Evolutionary conservation across 2,888 invertebrate genomes (phyloP).

Genomic region (Myathropa florea): DNA sequence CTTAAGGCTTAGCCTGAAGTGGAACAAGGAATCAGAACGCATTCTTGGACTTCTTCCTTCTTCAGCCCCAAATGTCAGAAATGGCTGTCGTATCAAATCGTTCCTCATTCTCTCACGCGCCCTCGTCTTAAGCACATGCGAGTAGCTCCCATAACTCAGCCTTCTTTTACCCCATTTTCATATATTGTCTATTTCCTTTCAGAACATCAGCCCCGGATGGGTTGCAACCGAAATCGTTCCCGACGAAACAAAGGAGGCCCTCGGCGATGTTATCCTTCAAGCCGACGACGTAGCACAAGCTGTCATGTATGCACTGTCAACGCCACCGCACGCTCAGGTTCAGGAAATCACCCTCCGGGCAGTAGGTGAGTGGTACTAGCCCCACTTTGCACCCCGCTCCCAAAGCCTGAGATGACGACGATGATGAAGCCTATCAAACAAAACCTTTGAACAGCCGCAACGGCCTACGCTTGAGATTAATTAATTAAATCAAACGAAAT

Average conservation of each 20-base stretch:
- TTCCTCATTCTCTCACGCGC: too few relatives aligned
- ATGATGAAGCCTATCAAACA: neutral
- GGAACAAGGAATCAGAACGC: too few relatives aligned
- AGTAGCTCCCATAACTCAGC: too few relatives aligned
- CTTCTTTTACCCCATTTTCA: neutral
- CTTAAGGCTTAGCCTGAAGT: too few relatives aligned
- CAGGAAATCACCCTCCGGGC: slow-evolving; percentile 44
- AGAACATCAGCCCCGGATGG: slow-evolving; percentile 48
- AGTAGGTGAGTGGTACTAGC: slow-evolving; percentile 45
- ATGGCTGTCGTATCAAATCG: too few relatives aligned
- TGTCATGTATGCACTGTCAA: slow-evolving; percentile 82
- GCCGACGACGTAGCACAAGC: slow-evolving; percentile 83
- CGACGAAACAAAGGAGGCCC: slow-evolving; percentile 72
- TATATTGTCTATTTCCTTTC: neutral
- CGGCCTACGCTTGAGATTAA: neutral
- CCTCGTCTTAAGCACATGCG: too few relatives aligned
- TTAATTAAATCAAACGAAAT: neutral
- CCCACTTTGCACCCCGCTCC: neutral
- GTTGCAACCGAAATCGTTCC: slow-evolving; percentile 39
- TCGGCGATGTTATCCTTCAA: slow-evolving; percentile 76
- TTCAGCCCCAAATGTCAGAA: too few relatives aligned
- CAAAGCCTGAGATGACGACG: neutral
- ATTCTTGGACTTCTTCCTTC: too few relatives aligned
- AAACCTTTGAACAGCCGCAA: neutral
- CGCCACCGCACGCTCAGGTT: slow-evolving; percentile 77